Conservation (phyloP, 2,797 vertebrate genomes). For the Tympanoctomys barrerae region DNA sequence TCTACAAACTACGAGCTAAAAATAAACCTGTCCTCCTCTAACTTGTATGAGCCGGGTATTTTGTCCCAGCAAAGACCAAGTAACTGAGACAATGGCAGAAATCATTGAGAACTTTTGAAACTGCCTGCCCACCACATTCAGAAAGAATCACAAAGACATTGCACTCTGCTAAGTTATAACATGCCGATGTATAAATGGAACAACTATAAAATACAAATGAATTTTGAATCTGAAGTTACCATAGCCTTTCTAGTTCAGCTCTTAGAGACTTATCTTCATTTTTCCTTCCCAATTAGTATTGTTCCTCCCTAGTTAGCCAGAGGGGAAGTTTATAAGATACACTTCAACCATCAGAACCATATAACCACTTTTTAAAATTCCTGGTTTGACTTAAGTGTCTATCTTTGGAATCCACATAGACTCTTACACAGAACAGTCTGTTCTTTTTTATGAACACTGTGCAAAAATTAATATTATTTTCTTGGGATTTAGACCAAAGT, state of each 20-base stretch:
- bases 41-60: not conserved
- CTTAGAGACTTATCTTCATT: not conserved
- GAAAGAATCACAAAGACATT: not conserved
- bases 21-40: not conserved
- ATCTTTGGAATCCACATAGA: not conserved
- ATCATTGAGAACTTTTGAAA: conserved; percentile 20
- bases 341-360: not conserved
- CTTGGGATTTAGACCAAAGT: conserved; percentile 52
- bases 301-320: conserved; percentile 21
- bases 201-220: conserved; percentile 49
- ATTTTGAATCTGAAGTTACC: not conserved
- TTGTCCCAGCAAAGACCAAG: not conserved
- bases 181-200: not conserved
- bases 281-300: conserved; percentile 5
- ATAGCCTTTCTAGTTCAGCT: not conserved
- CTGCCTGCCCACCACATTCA: not conserved
- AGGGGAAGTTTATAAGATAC: conserved; percentile 23
- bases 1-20: not conserved
- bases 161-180: not conserved
- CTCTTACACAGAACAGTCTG: conserved; percentile 39
- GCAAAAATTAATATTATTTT: conserved; percentile 61
- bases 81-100: not conserved
- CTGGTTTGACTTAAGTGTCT: not conserved
- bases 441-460: conserved; percentile 29
- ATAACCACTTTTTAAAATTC: not conserved